Evolutionary conservation across 2,113 vertebrate species (phyloP).

Genomic region (Athene cunicularia): DNA sequence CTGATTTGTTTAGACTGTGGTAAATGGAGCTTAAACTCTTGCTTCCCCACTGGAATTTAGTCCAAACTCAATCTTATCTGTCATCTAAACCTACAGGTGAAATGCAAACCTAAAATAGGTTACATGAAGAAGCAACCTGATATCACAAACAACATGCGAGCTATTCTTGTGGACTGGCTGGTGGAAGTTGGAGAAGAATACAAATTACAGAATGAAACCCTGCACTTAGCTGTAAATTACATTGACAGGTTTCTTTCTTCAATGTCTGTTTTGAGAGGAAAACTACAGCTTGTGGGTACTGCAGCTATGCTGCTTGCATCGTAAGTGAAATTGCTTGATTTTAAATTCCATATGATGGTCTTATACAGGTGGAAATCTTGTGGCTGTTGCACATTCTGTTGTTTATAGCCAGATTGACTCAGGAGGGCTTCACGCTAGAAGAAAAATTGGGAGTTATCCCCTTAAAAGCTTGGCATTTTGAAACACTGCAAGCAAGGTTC

Average conservation of each 20-base stretch:
- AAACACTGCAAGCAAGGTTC: background rate
- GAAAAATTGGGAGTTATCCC: background rate
- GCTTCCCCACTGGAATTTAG: background rate
- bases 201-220: constrained; percentile 94
- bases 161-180: constrained; percentile 98
- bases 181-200: constrained; percentile 99
- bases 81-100: constrained; percentile 77
- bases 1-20: background rate
- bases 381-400: background rate
- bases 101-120: constrained; percentile 88
- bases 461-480: background rate
- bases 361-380: background rate
- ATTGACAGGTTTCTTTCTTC: constrained; percentile 97
- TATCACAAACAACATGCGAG: constrained; percentile 95
- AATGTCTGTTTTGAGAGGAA: constrained; percentile 96
- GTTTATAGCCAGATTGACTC: background rate
- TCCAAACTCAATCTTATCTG: background rate
- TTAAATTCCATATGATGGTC: background rate
- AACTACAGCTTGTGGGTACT: constrained; percentile 96
- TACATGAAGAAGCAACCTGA: constrained; percentile 99
- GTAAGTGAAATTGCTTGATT: constrained; percentile 78
- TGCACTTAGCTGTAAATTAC: constrained; percentile 97
- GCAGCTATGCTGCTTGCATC: constrained; percentile 97
- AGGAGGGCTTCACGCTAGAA: background rate
- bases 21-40: background rate